phyloP scores from a whole-genome alignment of 2,797 vertebrate genomes.

The Tokudaia tokunoshimensis region DNA sequence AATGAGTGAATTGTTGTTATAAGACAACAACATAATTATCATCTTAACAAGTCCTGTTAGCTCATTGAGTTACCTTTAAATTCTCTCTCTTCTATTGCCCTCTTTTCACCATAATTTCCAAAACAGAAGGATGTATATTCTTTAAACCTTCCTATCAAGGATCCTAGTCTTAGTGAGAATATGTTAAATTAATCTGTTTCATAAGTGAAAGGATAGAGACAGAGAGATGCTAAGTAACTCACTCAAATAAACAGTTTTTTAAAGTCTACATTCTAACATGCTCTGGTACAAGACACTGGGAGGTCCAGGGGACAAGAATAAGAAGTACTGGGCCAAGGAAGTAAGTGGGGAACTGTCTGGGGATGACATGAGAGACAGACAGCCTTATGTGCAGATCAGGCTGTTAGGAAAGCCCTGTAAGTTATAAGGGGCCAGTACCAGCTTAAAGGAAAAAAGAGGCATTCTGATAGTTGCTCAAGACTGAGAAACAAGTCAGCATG shows the following conservation, averaged over 20 bases:
- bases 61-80: neutral
- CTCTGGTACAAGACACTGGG: neutral
- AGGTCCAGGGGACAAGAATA: neutral
- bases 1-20: neutral
- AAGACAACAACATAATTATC: slow-evolving; percentile 2
- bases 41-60: neutral
- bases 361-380: neutral
- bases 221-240: neutral
- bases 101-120: neutral
- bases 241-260: neutral
- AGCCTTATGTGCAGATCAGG: neutral
- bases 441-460: neutral
- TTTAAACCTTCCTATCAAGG: neutral
- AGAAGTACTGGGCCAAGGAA: neutral
- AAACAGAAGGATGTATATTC: neutral
- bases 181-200: neutral
- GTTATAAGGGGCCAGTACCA: neutral
- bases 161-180: neutral
- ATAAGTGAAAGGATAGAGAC: neutral
- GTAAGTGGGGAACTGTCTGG: neutral
- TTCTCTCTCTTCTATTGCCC: neutral
- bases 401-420: neutral
- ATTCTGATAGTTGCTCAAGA: neutral
- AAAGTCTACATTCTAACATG: neutral
- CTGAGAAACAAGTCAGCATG: neutral